Evolutionary conservation across 2,888 invertebrate genomes (phyloP), one percentile per base, ranked within the genome.

Genomic region (Ernsta delagoae): DNA sequence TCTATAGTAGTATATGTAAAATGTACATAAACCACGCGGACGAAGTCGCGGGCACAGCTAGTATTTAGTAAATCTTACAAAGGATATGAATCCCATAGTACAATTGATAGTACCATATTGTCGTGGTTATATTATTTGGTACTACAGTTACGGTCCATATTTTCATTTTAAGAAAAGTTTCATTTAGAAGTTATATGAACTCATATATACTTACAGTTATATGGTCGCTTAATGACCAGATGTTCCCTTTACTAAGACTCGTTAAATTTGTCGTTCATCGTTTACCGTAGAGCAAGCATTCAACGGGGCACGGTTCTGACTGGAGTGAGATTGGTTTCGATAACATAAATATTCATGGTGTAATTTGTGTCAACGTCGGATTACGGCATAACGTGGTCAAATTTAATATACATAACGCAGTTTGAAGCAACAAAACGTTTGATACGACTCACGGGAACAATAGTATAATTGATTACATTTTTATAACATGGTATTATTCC

Each of bases 291-390:
- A 36, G 41, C 60, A 60, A 62, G 61, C 24, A 9, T 45, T 56
- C 31, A 59, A 59, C 45, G 5, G 31, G 56, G 61, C 61, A 67
- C 56, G 56, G 34, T 36, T 34, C 78, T 79, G 77, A 72, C 78
- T 79, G 77, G 73, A 70, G 72, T 74, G 72, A 81, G 81, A 81
- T 82, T 77, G 77, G 71, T 73, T 68, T 68, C 75, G 65, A 65
- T 74, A 71, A 16, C 67, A 69, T 69, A 69, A 69, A 69, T 69
- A 69, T 69, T 68, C 68, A 68, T 69, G 59, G 50, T 62, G 71
- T 71, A 75, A 74, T 74, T 73, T 69, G 70, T 71, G 76, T 74
- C 74, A 72, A 72, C 73, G 72, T 75, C 75, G 71, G 75, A 75
- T 77, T 75, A 75, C 70, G 71, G 64, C 60, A 61, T 36, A n/a